phyloP scores from a whole-genome alignment of 2,797 vertebrate species.

The Myotis myotis region DNA sequence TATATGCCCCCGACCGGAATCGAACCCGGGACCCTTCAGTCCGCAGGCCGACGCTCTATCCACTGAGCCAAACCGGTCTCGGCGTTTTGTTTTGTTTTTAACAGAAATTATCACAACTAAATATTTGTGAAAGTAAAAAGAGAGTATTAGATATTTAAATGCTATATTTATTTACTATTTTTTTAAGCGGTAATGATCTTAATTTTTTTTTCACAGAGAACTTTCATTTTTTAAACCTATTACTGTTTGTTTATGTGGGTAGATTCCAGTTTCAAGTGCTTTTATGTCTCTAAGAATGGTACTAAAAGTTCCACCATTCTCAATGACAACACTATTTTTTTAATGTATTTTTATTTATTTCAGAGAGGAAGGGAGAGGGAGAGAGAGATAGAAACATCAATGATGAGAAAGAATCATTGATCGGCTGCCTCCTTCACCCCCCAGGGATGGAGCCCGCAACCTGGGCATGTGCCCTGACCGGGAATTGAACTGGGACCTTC shows the following conservation, averaged over 20 bases:
- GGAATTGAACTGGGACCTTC: neutral
- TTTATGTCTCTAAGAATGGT: neutral
- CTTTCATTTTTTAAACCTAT: neutral
- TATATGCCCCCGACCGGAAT: too few species aligned
- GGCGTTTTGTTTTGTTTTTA: neutral
- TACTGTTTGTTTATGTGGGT: neutral
- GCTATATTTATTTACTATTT: neutral
- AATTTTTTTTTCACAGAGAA: neutral
- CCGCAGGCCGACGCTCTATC: too few species aligned
- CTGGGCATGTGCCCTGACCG: neutral
- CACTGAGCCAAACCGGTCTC: too few species aligned
- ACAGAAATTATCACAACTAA: slow-evolving; percentile 28
- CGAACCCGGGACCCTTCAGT: too few species aligned
- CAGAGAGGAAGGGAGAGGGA: too few species aligned
- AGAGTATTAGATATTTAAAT: neutral
- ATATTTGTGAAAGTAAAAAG: neutral
- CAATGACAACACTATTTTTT: neutral
- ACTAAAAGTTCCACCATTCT: neutral
- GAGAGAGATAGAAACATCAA: too few species aligned
- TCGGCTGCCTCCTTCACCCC: too few species aligned
- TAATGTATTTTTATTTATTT: too few species aligned
- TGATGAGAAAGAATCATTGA: too few species aligned
- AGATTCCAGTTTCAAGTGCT: neutral
- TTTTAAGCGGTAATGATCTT: neutral
- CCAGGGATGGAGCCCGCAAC: neutral